A percentile compares a stretch with the other conserved stretches of the same genome.
These are phyloP conservation scores for Leptinotarsa defecta DNA, from an alignment of 1,140 invertebrate species.

Conservation along the genomic window DNA sequence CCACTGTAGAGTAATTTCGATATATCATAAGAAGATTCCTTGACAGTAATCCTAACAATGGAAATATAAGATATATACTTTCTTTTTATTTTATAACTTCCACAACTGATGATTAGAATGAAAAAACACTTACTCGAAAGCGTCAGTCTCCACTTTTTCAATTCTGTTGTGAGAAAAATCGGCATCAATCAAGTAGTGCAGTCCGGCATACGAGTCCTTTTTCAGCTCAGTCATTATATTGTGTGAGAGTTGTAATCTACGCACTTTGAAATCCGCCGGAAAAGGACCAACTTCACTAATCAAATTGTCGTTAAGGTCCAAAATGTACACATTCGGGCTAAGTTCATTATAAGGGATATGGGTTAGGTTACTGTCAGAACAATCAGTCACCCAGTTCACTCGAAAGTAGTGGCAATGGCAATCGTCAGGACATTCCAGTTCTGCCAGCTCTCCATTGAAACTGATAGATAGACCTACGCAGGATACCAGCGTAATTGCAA, in stretches of 20 bases:
- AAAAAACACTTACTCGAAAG: constrained; percentile 67
- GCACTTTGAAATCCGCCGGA: constrained; percentile 68
- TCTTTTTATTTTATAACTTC: no score
- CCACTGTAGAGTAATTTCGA: no score
- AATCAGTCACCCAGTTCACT: constrained; percentile 77
- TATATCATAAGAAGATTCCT: no score
- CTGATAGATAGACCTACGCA: constrained; percentile 14
- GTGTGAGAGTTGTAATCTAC: constrained; percentile 71
- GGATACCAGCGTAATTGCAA: neutral
- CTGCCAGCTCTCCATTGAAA: constrained; percentile 66
- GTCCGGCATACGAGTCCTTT: constrained; percentile 64
- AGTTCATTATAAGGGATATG: constrained; percentile 69
- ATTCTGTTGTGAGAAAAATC: constrained; percentile 72
- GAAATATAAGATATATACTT: no score
- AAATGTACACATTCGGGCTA: constrained; percentile 70
- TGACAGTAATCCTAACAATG: no score
- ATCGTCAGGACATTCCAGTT: constrained; percentile 71
- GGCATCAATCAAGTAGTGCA: constrained; percentile 67
- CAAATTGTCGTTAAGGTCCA: constrained; percentile 74
- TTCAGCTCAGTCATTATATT: constrained; percentile 66
- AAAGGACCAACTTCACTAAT: constrained; percentile 65
- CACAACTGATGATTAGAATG: neutral
- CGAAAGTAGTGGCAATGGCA: constrained; percentile 78
- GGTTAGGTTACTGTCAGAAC: constrained; percentile 76
- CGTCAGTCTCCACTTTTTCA: constrained; percentile 65